These are phyloP conservation scores for Drosophila dunni DNA, from an alignment of 1,140 invertebrate species.

Conservation along the genomic window DNA sequence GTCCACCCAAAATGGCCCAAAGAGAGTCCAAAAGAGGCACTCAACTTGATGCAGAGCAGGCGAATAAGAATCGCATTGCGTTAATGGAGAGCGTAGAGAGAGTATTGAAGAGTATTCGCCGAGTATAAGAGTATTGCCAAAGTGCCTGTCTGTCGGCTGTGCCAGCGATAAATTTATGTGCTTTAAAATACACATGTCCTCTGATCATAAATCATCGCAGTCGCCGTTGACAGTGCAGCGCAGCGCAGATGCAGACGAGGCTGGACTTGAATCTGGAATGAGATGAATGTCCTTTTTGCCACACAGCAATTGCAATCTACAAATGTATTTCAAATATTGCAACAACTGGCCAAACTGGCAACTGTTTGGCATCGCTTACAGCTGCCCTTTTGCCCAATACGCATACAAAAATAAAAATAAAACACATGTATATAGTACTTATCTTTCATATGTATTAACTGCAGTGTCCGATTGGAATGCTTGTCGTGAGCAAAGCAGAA, in stretches of 20 bases:
- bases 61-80: not conserved
- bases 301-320: slow-evolving; percentile 66
- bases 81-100: not conserved
- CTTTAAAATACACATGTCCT: slow-evolving; percentile 81
- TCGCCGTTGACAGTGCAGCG: not conserved
- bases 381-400: slow-evolving; percentile 23
- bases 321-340: slow-evolving; percentile 73
- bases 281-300: slow-evolving; percentile 53
- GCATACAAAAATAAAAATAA: slow-evolving; percentile 12
- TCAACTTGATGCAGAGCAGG: not conserved
- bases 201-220: slow-evolving; percentile 72
- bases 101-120: slow-evolving; percentile 18
- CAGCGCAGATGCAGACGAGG: slow-evolving; percentile 10
- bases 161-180: slow-evolving; percentile 72
- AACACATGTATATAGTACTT: not conserved
- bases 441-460: slow-evolving; percentile 14
- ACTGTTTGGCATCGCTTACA: slow-evolving; percentile 60
- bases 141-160: slow-evolving; percentile 38
- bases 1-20: slow-evolving; percentile 38
- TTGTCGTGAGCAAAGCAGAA: not conserved
- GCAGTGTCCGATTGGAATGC: slow-evolving; percentile 2
- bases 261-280: slow-evolving; percentile 22
- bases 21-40: slow-evolving; percentile 20
- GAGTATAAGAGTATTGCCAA: not conserved
- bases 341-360: slow-evolving; percentile 45